Conservation (phyloP, 2,797 vertebrate genomes). For the Alfaro cultratus region DNA sequence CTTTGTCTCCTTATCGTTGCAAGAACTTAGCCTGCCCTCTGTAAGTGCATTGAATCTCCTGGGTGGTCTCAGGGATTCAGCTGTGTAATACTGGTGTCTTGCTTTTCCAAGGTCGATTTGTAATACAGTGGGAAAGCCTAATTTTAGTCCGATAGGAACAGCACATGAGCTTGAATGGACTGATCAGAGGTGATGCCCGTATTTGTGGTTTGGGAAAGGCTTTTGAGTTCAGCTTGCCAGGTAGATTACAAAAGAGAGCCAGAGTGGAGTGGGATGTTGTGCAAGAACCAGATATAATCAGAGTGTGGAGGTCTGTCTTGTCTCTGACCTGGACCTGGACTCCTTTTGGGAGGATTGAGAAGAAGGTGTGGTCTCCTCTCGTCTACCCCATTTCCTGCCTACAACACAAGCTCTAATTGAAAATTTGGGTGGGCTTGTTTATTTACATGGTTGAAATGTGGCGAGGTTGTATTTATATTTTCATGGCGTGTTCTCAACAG, state of each 20-base stretch:
- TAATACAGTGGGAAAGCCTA: constrained; percentile 71
- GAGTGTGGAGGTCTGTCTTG: constrained; percentile 38
- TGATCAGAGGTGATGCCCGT: constrained; percentile 61
- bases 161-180: constrained; percentile 62
- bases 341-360: constrained; percentile 45
- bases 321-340: constrained; percentile 43
- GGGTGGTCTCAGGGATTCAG: constrained; percentile 79
- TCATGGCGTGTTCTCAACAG: constrained; percentile 97
- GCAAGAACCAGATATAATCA: constrained; percentile 12
- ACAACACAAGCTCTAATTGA: constrained; percentile 96
- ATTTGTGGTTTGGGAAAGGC: constrained; percentile 29
- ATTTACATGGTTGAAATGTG: constrained; percentile 98
- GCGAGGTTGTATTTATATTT: constrained; percentile 95
- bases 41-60: constrained; percentile 66
- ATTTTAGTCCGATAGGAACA: constrained; percentile 70
- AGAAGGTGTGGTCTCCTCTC: constrained; percentile 67
- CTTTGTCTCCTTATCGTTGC: constrained; percentile 73
- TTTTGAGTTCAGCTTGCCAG: constrained; percentile 25
- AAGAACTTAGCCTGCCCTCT: constrained; percentile 56
- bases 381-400: constrained; percentile 93
- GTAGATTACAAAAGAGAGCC: constrained; percentile 12
- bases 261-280: not conserved
- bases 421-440: constrained; percentile 99
- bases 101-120: constrained; percentile 75
- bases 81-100: constrained; percentile 59